Evolutionary conservation across 2,888 invertebrate genomes (phyloP), one percentile per base, ranked within the genome.

Genomic region (Onthophagus sagittarius): DNA sequence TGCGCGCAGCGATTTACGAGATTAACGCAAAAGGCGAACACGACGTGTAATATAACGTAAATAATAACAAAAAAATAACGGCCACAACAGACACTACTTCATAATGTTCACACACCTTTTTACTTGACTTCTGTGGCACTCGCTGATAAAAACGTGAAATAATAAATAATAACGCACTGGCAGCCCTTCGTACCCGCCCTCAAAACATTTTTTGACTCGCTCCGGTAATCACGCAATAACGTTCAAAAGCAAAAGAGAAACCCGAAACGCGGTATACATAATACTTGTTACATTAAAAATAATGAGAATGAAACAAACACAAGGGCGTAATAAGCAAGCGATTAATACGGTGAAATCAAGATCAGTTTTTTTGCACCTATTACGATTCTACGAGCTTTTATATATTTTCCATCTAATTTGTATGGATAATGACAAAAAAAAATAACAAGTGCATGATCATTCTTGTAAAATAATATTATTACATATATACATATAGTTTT

Each of bases 401-500:
- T 83, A 84, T 83, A 83, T 83, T 84, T 84, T 82, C 83, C 84
- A 81, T 82, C 80, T 80, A 80, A 81, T 81, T 81, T 80, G 76
- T 72, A 74, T 75, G 73, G 63, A 75, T 73, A 77, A 78, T 23
- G 71, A 75, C 74, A 77, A 53, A 53, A 53, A 53, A 53, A 53
- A 53, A n/a, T n/a, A n/a, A 53, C 39, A 53, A 78, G 77, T 76
- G 75, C 76, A 77, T 78, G 76, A 76, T 83, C 83, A 84, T 84
- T 85, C 82, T 83, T 85, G 84, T 82, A 83, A 82, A 79, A 82
- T 81, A 81, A 82, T 85, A 85, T 84, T 84, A 84, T 84, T 84
- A 84, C 82, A 83, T 80, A 84, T 84, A 85, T 85, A 85, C 84
- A 85, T 85, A 85, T 85, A 85, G 85, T 85, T 85, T 85, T 85